Conservation (phyloP, 2,888 invertebrate species). For the Agriopis marginaria region DNA sequence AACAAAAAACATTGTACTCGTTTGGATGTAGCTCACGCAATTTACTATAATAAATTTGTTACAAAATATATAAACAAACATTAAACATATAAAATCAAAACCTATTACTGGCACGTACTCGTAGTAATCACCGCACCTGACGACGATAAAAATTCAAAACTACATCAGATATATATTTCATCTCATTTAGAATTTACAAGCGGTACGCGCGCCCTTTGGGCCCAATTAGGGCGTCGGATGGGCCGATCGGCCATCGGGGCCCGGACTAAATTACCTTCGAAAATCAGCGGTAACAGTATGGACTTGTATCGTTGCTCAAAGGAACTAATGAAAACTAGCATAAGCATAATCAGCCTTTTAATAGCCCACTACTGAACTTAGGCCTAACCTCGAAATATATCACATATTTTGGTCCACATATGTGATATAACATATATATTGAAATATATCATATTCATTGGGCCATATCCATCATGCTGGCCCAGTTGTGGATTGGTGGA, state of each 20-base stretch:
- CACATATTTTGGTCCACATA: too few species aligned
- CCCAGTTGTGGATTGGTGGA: too few species aligned
- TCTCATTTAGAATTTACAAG: conserved; percentile 38
- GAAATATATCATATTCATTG: too few species aligned
- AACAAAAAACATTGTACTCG: too few species aligned
- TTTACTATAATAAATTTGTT: not conserved
- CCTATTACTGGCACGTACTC: conserved; percentile 12
- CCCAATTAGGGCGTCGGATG: conserved; percentile 42
- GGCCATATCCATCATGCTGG: too few species aligned
- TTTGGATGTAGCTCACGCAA: too few species aligned
- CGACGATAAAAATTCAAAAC: conserved; percentile 29
- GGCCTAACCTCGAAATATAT: too few species aligned
- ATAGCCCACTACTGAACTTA: too few species aligned
- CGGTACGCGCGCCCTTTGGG: conserved; percentile 31
- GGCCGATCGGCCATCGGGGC: conserved; percentile 36
- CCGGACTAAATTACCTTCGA: conserved; percentile 28
- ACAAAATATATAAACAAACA: not conserved
- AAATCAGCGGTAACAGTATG: conserved; percentile 16
- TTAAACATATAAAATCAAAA: conserved; percentile 10
- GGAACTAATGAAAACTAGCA: too few species aligned
- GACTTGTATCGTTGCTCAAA: not conserved
- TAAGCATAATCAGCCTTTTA: too few species aligned
- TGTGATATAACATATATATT: too few species aligned
- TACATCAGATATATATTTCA: conserved; percentile 30
- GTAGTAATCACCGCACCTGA: conserved; percentile 22